Evolutionary conservation across 2,888 invertebrate genomes (phyloP), one percentile per base, ranked within the genome.

Genomic region (Watsonalla binaria): DNA sequence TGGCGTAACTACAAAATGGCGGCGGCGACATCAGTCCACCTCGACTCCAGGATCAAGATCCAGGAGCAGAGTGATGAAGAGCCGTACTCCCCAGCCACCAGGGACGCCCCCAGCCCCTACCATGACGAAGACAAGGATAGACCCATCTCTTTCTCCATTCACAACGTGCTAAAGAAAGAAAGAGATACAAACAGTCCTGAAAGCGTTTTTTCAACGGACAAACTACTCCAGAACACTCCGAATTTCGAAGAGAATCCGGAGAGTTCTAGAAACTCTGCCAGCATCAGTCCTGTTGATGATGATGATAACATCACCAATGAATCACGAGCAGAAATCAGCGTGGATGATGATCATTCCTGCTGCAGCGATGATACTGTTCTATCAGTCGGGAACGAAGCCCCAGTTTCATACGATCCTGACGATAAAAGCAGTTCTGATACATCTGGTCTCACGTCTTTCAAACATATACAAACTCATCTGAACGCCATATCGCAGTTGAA

Each of bases 281-380:
- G 83, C 57, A 69, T 80, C 8, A 84, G 84, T 58, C 84, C 84
- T 4, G 72, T 86, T 5, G 86, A 86, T 11, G 86, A 87, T 24
- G 84, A 84, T 6, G 82, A 80, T 34, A 82, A 78, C 9, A 79
- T 74, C 5, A 70, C 65, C 0, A 72, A 65, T 13, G 70, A 72
- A 61, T 69, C 68, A 6, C 71, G 89, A 67, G 81, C 85, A 11
- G 89, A 89, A 60, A 88, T 90, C 39, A 90, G 91, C 57, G 84
- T 92, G 11, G 91, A 89, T 55, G 91, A 92, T 62, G 92, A 93
- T 14, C 92, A 92, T 59, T 95, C 94, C 57, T 94, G 94, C 62
- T 93, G 94, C 65, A 94, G 94, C 66, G 95, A 95, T 68, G 96
- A 95, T 71, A 96, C 96, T 47, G 96, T 96, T 5, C 76, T 96